Conservation (phyloP, 2,113 vertebrate genomes). For the Sorex araneus region DNA sequence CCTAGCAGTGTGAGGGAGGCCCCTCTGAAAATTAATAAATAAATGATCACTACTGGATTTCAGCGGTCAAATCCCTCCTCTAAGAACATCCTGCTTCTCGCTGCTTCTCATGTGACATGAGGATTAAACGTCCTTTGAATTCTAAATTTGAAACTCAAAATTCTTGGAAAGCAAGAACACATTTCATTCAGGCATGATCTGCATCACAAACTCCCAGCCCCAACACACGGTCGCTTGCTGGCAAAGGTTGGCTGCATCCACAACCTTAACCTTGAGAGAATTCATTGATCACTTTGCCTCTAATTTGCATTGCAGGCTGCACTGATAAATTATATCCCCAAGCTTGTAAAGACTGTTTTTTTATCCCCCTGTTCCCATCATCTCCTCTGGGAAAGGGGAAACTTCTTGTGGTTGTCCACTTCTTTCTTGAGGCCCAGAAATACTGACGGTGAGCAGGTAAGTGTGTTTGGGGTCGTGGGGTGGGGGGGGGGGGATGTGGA, state of each 20-base stretch:
- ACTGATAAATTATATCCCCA: conserved; percentile 3
- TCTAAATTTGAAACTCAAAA: conserved; percentile 43
- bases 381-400: not conserved
- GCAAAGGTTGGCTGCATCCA: conserved; percentile 18
- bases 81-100: not conserved
- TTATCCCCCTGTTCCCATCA: not conserved
- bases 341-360: not conserved
- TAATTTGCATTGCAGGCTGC: not conserved
- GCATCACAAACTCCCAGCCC: not conserved
- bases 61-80: not conserved
- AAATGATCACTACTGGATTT: conserved; percentile 11
- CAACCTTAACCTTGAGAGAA: not conserved
- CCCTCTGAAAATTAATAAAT: not conserved
- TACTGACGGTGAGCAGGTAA: not conserved
- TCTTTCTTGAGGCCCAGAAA: conserved; percentile 18
- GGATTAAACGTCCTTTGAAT: not conserved
- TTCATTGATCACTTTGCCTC: not conserved
- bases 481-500: too few species aligned
- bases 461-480: not conserved
- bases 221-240: not conserved
- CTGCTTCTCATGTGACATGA: not conserved
- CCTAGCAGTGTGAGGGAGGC: too few species aligned
- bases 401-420: not conserved
- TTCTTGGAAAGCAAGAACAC: conserved; percentile 6
- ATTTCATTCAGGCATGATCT: not conserved